phyloP scores from a whole-genome alignment of 2,113 vertebrate genomes.

The Microcebus tavaratra region DNA sequence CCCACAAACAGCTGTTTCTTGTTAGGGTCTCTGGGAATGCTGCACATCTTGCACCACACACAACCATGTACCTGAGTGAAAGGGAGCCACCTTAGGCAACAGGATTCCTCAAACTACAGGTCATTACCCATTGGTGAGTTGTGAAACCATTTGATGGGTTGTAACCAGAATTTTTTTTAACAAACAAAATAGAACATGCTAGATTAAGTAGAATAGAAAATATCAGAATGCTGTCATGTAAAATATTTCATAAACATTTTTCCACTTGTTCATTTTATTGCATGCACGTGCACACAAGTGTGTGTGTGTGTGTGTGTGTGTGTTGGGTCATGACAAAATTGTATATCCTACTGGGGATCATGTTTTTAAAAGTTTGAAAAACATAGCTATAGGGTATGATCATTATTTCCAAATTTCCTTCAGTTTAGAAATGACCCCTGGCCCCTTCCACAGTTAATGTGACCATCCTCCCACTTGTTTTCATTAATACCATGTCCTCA shows the following conservation, averaged over 20 bases:
- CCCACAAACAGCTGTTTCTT: background rate
- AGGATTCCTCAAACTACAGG: background rate
- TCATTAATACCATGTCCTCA: background rate
- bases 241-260: background rate
- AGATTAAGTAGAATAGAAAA: conserved; percentile 13
- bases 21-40: background rate
- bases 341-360: background rate
- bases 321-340: background rate
- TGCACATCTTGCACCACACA: background rate
- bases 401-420: conserved; percentile 2
- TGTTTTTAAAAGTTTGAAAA: conserved; percentile 12
- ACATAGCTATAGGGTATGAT: background rate
- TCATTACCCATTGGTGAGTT: background rate
- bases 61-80: background rate
- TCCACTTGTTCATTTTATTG: background rate
- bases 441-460: background rate
- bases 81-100: background rate
- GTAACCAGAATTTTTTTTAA: background rate
- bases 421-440: background rate
- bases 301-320: background rate
- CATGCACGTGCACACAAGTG: no score
- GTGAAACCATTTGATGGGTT: background rate
- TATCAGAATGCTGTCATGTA: background rate
- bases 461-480: background rate
- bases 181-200: background rate